Evolutionary conservation across 2,797 vertebrate genomes (phyloP).

Genomic region (Sphenodon punctatus): DNA sequence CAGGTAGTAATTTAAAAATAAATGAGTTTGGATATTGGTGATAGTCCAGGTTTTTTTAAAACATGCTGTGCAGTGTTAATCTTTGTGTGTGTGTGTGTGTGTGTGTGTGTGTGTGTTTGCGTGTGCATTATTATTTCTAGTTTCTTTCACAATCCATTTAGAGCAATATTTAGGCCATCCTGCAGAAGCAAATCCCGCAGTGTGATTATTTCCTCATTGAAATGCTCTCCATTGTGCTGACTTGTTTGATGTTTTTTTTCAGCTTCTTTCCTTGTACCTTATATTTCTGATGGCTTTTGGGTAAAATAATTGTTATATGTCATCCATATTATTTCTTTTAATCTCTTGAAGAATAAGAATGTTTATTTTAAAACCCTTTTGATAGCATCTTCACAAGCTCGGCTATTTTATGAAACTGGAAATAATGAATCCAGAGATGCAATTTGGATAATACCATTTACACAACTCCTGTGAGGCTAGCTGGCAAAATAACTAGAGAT

Average conservation of each 20-base stretch:
- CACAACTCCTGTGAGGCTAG: slow-evolving; percentile 32
- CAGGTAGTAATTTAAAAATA: slow-evolving; percentile 45
- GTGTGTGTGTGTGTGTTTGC: no score
- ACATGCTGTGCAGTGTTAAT: slow-evolving; percentile 11
- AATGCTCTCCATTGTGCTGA: slow-evolving; percentile 33
- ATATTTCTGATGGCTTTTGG: slow-evolving; percentile 51
- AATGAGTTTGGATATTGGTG: neutral
- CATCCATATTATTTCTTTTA: slow-evolving; percentile 58
- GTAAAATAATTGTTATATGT: slow-evolving; percentile 52
- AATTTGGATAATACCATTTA: slow-evolving; percentile 58
- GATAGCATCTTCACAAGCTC: slow-evolving; percentile 66
- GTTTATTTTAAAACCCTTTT: slow-evolving; percentile 66
- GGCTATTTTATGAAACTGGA: slow-evolving; percentile 67
- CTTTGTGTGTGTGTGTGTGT: no score
- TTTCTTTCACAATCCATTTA: slow-evolving; percentile 33
- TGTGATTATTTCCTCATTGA: slow-evolving; percentile 52
- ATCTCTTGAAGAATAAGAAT: slow-evolving; percentile 66
- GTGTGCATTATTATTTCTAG: slow-evolving; percentile 16
- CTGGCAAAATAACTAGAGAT: slow-evolving; percentile 46
- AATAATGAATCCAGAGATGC: slow-evolving; percentile 64
- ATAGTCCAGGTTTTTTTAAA: slow-evolving; percentile 1
- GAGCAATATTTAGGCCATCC: slow-evolving; percentile 33
- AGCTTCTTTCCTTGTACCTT: slow-evolving; percentile 6
- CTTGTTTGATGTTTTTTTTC: slow-evolving; percentile 58
- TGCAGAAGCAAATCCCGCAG: slow-evolving; percentile 39